A percentile compares a stretch with the other conserved stretches of the same genome.
These are phyloP conservation scores for Trinorchestia longiramus DNA, from an alignment of 1,140 invertebrate species.

Conservation along the genomic window DNA sequence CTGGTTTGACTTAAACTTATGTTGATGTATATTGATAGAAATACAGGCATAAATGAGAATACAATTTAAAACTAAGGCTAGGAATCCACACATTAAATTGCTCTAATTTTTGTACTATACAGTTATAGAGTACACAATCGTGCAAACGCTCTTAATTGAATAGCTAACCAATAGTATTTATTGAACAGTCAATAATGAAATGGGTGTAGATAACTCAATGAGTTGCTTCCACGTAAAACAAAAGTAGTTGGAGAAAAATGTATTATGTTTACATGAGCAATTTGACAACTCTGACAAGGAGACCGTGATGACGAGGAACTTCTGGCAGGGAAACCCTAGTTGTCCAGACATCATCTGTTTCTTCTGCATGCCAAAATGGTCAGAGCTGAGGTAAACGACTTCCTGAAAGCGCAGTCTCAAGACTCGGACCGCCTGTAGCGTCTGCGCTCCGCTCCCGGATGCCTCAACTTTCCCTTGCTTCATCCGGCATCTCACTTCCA, in stretches of 20 bases:
- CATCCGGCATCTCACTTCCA: neutral
- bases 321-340: neutral
- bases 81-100: neutral
- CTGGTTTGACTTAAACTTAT: no score
- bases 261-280: no score
- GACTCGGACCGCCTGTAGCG: neutral
- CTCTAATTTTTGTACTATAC: neutral
- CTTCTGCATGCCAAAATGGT: neutral
- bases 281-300: neutral
- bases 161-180: neutral
- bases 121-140: neutral
- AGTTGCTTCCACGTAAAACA: neutral
- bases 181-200: neutral
- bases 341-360: neutral
- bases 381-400: neutral
- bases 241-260: neutral
- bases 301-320: neutral
- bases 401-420: neutral
- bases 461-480: neutral
- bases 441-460: slow-evolving; percentile 4
- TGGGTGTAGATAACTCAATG: neutral
- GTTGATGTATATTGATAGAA: no score
- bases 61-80: neutral
- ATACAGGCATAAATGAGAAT: no score
- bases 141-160: neutral